Conservation (phyloP, 2,888 invertebrate species). For the Eulithis prunata region DNA sequence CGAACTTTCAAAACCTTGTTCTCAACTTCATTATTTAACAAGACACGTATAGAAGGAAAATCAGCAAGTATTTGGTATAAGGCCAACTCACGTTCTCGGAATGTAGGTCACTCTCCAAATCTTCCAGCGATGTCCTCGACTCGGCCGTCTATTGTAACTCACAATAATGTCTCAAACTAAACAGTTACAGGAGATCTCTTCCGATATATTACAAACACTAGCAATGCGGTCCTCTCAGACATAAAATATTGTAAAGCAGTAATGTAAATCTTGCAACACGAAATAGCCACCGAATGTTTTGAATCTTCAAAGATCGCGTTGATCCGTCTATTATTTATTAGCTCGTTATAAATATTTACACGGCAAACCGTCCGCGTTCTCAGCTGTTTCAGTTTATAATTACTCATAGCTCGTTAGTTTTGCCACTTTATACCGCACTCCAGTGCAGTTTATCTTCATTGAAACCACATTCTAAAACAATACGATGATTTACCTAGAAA, state of each 20-base stretch:
- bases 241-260: conserved; percentile 11
- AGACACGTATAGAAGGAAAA: conserved; percentile 54
- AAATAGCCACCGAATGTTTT: conserved; percentile 4
- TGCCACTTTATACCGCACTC: conserved; percentile 47
- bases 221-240: not conserved
- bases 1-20: conserved; percentile 16
- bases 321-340: conserved; percentile 33
- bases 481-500: conserved; percentile 53
- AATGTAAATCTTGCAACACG: conserved; percentile 17
- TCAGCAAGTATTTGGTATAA: conserved; percentile 60
- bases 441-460: conserved; percentile 48
- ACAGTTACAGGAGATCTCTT: conserved; percentile 1
- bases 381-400: conserved; percentile 44
- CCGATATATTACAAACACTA: conserved; percentile 10
- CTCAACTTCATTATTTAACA: conserved; percentile 27
- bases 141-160: conserved; percentile 18
- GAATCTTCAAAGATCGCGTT: conserved; percentile 25
- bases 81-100: conserved; percentile 69
- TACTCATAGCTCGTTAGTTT: conserved; percentile 45
- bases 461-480: conserved; percentile 62
- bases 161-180: conserved; percentile 26
- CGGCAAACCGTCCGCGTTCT: conserved; percentile 40
- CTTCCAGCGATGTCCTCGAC: conserved; percentile 32
- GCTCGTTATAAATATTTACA: conserved; percentile 36
- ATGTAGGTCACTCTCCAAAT: conserved; percentile 53